These are phyloP conservation scores for Emydura subglobosa DNA, from an alignment of 2,113 vertebrate species.

Conservation along the genomic window DNA sequence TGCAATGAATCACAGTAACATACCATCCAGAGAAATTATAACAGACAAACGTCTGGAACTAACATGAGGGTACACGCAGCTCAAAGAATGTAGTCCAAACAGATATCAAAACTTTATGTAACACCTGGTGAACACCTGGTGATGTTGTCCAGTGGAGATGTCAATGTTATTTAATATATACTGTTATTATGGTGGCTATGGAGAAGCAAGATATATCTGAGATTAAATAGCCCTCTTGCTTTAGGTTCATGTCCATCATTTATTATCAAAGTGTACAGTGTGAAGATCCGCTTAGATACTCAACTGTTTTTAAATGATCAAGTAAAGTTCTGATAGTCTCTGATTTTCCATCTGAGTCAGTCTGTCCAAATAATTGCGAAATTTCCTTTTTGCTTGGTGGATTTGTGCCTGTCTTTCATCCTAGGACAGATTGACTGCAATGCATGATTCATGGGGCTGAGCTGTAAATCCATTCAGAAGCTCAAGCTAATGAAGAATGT, in stretches of 20 bases:
- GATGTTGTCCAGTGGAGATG: not conserved
- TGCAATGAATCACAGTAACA: not conserved
- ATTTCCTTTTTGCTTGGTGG: not conserved
- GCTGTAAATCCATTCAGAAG: not conserved
- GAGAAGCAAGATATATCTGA: not conserved
- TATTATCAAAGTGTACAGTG: not conserved
- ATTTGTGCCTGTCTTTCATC: not conserved
- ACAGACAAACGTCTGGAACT: not conserved
- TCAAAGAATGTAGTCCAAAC: not conserved
- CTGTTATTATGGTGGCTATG: not conserved
- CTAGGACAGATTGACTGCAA: not conserved
- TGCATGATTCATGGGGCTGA: not conserved
- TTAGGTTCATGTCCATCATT: not conserved
- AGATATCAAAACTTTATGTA: not conserved
- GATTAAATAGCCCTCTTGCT: not conserved
- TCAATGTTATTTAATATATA: not conserved
- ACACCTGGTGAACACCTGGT: not conserved
- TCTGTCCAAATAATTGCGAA: not conserved
- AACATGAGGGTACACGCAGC: not conserved
- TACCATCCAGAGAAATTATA: not conserved
- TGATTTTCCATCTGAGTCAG: not conserved
- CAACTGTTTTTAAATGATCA: not conserved
- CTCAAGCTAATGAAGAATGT: not conserved
- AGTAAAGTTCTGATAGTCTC: not conserved
- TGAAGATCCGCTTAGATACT: not conserved